Evolutionary conservation across 2,888 invertebrate species (phyloP).

Genomic region (Lasioglossum lativentre): DNA sequence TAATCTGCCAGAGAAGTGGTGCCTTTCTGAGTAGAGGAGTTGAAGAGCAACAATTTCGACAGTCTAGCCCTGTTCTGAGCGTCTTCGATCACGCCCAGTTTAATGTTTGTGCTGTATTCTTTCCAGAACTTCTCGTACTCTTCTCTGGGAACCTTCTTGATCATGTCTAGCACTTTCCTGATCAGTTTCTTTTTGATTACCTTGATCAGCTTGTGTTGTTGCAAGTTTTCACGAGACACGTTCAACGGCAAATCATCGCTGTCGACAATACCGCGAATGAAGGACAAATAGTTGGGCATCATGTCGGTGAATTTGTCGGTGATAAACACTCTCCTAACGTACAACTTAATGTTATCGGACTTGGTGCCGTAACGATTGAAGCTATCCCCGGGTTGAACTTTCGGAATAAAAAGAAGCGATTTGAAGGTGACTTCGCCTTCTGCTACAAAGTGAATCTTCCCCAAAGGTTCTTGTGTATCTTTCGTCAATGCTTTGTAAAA

Average conservation of each 20-base stretch:
- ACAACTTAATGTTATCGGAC: conserved; percentile 97
- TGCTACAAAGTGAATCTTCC: conserved; percentile 97
- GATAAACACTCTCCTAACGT: conserved; percentile 99
- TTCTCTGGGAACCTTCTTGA: conserved; percentile 96
- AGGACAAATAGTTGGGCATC: conserved; percentile 98
- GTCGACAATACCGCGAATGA: conserved; percentile 98
- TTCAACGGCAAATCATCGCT: conserved; percentile 99
- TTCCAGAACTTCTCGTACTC: conserved; percentile 98
- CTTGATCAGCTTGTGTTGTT: conserved; percentile 99
- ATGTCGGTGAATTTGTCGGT: conserved; percentile 99
- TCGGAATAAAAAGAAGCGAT: conserved; percentile 97
- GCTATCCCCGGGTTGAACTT: conserved; percentile 95
- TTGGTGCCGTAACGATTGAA: conserved; percentile 98
- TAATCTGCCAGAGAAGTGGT: conserved; percentile 94
- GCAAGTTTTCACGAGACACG: conserved; percentile 98
- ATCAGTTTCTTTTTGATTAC: conserved; percentile 99
- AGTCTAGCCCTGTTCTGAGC: conserved; percentile 97
- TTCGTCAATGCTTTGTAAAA: conserved; percentile 98
- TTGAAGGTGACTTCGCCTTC: conserved; percentile 99
- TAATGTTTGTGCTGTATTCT: conserved; percentile 99
- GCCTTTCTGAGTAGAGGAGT: conserved; percentile 89
- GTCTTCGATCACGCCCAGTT: conserved; percentile 99
- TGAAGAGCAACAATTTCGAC: conserved; percentile 97
- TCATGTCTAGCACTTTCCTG: conserved; percentile 98
- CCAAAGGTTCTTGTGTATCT: conserved; percentile 93